Conservation (phyloP, 2,888 invertebrate species). For the Spilarctia lutea region DNA sequence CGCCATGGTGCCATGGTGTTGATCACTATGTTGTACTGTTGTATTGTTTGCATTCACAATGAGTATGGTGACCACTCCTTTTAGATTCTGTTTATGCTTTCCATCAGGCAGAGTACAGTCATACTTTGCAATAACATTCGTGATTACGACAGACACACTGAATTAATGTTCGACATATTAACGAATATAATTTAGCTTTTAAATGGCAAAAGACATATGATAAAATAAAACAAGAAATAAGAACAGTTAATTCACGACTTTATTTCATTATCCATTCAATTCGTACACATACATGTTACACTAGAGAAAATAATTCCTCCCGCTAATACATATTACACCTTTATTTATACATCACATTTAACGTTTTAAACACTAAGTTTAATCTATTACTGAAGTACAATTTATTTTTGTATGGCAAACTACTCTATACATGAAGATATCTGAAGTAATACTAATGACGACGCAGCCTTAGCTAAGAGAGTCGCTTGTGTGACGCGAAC, state of each 20-base stretch:
- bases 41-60: too few species aligned
- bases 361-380: slow-evolving; percentile 70
- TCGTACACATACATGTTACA: slow-evolving; percentile 72
- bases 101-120: too few species aligned
- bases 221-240: slow-evolving; percentile 58
- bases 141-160: too few species aligned
- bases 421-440: slow-evolving; percentile 62
- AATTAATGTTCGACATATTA: too few species aligned
- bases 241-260: slow-evolving; percentile 80
- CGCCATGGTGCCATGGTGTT: too few species aligned
- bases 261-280: slow-evolving; percentile 78
- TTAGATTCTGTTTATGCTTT: too few species aligned
- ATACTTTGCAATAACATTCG: too few species aligned
- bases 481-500: slow-evolving; percentile 17
- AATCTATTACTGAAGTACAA: slow-evolving; percentile 65
- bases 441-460: slow-evolving; percentile 27
- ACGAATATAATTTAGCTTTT: too few species aligned
- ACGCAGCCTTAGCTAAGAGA: slow-evolving; percentile 11
- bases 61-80: too few species aligned
- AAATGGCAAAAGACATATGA: too few species aligned
- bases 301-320: slow-evolving; percentile 76
- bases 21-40: too few species aligned
- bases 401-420: slow-evolving; percentile 66
- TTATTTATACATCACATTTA: slow-evolving; percentile 80
- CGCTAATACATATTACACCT: slow-evolving; percentile 67